Percentiles rank a stretch among this genome's conserved stretches.
Evolutionary conservation across 2,113 vertebrate genomes (phyloP).

Genomic region (Bambusicola thoracicus): DNA sequence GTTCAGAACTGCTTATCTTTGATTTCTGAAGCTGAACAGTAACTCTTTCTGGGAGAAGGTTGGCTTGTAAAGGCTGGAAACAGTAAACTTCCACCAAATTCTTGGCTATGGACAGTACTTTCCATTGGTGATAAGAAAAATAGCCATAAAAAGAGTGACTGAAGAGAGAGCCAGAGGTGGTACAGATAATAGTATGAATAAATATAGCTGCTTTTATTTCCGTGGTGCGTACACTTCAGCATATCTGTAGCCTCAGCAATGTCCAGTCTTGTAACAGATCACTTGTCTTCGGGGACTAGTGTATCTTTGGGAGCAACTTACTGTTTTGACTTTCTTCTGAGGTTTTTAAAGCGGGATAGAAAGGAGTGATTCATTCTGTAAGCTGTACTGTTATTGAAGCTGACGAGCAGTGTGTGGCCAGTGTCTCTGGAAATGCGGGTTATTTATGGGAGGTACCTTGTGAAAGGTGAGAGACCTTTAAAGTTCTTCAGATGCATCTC

Average conservation of each 20-base stretch:
- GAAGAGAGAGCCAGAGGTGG: neutral
- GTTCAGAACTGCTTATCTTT: neutral
- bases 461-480: neutral
- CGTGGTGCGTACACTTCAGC: neutral
- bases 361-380: neutral
- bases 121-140: neutral
- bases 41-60: neutral
- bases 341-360: neutral
- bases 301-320: neutral
- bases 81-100: neutral
- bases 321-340: neutral
- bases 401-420: conserved; percentile 11
- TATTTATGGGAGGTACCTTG: neutral
- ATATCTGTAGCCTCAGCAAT: neutral
- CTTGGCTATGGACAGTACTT: neutral
- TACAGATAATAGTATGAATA: neutral
- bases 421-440: neutral
- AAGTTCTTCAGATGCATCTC: neutral
- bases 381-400: conserved; percentile 9
- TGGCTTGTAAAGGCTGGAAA: neutral
- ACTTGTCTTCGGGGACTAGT: neutral
- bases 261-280: neutral
- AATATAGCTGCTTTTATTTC: neutral
- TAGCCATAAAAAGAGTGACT: neutral
- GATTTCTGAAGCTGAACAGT: neutral